Base-by-base conservation (phyloP, 2,888 invertebrate genomes). In the Nematopogon swammerdamellus region DNA sequence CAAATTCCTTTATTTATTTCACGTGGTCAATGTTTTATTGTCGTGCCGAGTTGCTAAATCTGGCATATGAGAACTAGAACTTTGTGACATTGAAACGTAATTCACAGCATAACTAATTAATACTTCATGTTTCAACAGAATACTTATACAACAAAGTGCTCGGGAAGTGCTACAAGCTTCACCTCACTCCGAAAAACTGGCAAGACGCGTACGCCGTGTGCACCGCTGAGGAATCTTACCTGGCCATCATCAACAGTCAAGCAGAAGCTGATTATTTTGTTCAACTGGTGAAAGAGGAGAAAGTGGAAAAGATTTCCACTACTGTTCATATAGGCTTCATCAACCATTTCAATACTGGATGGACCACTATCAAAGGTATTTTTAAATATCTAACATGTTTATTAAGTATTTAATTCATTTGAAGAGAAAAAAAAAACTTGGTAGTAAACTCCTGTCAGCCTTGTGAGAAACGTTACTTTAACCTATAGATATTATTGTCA, bases 161-260 rank as follows among this genome's bases (percentile, higher is more conserved):
- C 2, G 65, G 65, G 2, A 63, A 61, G 54, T 75, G 72, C 55
- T 74, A 72, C 58, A 74, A 72, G 52, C 65, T 72, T 50, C 72
- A 74, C 50, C 50, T 63, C 17, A 57, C 54, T 1, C 69, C 70
- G 0, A 57, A 55, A 52, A 69, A 59, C 45, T 76, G 75, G 74
- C 59, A 59, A 0, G 68, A 71, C 1, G 74, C 74, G 0, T 62
- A 62, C 30, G 56, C 58, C 1, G 55, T 60, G 2, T 76, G 76
- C 53, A 58, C 57, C 18, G 61, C 63, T 1, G 74, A 74, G 50
- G 64, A 64, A 48, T 69, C 69, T 0, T 36, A 36, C 36, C n/a
- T 36, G 36, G 36, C 70, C 5, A 58, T 73, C 14, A 62, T 70
- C 29, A 65, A 72, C 50, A 65, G 60, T n/a, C 59, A 67, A 30